Base-by-base conservation (phyloP, 2,888 invertebrate species). In the Rhopalosiphum nymphaeae region DNA sequence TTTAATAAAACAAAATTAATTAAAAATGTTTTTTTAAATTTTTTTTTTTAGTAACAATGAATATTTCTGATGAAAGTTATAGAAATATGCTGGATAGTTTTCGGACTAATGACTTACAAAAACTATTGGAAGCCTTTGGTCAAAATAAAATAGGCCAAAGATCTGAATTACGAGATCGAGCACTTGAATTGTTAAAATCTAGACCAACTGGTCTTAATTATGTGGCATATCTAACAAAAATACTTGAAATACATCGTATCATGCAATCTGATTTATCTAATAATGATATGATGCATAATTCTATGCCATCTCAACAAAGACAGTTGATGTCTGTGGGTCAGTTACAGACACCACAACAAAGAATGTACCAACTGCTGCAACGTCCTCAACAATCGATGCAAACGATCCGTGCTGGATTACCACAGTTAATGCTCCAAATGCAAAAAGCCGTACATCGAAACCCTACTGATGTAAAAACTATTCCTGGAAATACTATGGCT, bases 81-180 rank as follows among this genome's bases (percentile, higher is more conserved):
- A 49, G 36, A 61, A 95, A 95, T 95, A 97, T 97, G 97, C 96
- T 97, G 91, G 95, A 97, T 96, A 97, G 97, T 96, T 98, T 98
- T 96, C 97, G 98, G 95, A 98, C 98, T 95, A 97, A 97, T 96
- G 98, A 98, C 96, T 97, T 98, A 96, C 98, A 98, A 96, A 97
- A 97, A 96, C 96, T 98, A 95, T 96, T 98, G 96, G 97, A 97
- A 95, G 98, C 97, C 96, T 97, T 98, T 95, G 98, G 98, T 95
- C 97, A 97, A 96, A 98, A 97, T 95, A 97, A 97, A 96, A 97
- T 97, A 95, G 98, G 98, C 95, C 96, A 98, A 95, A 98, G 98
- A 96, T 97, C 97, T 95, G 98, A 98, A 96, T 96, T 98, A 94
- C 97, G 98, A 96, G 96, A 97, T 95, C 96, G 98, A 95, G 97